phyloP scores from a whole-genome alignment of 2,113 vertebrate genomes.

The Xenopus borealis region DNA sequence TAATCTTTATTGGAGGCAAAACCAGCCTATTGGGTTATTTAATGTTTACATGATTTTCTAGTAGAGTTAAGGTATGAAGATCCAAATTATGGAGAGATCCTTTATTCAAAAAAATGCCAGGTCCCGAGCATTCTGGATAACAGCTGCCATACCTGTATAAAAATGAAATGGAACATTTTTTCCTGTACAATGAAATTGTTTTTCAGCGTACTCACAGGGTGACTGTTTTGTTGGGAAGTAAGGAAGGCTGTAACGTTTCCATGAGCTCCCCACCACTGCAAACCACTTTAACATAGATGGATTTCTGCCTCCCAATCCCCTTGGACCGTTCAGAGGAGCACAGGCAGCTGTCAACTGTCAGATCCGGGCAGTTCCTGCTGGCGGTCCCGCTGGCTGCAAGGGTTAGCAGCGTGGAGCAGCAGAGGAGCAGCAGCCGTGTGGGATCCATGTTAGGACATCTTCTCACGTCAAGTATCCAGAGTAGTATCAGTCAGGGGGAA shows the following conservation, averaged over 20 bases:
- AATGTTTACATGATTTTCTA: too few species aligned
- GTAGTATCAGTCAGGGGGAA: slow-evolving; percentile 1
- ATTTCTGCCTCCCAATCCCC: slow-evolving; percentile 67
- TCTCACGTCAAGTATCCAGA: slow-evolving; percentile 7
- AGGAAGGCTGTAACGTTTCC: slow-evolving; percentile 77
- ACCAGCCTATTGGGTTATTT: too few species aligned
- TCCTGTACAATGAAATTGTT: too few species aligned
- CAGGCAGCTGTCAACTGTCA: slow-evolving; percentile 80
- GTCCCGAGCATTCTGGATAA: too few species aligned
- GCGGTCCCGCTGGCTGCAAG: slow-evolving; percentile 56
- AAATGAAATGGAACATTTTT: too few species aligned
- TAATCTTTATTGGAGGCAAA: too few species aligned
- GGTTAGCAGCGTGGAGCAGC: slow-evolving; percentile 59
- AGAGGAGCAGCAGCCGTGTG: slow-evolving; percentile 46
- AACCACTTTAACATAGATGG: slow-evolving; percentile 72
- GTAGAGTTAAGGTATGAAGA: too few species aligned
- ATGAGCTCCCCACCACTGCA: slow-evolving; percentile 79
- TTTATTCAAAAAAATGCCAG: too few species aligned
- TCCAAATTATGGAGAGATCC: too few species aligned
- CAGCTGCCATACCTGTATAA: too few species aligned
- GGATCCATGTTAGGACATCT: slow-evolving; percentile 42
- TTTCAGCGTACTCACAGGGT: slow-evolving; percentile 75
- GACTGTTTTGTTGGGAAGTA: slow-evolving; percentile 79
- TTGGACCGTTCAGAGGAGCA: slow-evolving; percentile 78
- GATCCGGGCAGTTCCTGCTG: slow-evolving; percentile 78